These are phyloP conservation scores for Mallotus villosus DNA, from an alignment of 2,797 vertebrate species.

Conservation along the genomic window DNA sequence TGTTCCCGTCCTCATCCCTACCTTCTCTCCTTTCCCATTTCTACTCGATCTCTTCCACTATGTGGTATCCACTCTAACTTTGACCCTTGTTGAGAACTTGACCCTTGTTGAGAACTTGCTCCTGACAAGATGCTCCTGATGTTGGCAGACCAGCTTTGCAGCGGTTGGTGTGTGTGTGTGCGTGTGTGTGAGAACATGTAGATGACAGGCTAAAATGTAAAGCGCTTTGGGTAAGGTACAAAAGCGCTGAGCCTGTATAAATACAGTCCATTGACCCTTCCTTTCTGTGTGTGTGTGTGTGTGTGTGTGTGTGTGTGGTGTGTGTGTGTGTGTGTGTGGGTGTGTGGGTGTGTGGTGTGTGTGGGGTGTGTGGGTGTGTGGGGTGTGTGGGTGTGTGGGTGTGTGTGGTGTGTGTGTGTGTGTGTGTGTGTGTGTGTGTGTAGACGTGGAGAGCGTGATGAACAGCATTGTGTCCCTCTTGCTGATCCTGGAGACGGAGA, in stretches of 20 bases:
- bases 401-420: slow-evolving; percentile 14
- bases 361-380: slow-evolving; percentile 4
- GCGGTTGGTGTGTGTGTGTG: not conserved
- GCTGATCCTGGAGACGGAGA: slow-evolving; percentile 94
- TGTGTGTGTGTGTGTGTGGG: slow-evolving; percentile 4
- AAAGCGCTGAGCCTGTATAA: no score
- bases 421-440: slow-evolving; percentile 23
- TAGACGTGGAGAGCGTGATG: slow-evolving; percentile 98
- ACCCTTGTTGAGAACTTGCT: no score
- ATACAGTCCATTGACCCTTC: no score
- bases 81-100: no score
- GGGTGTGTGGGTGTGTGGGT: no score
- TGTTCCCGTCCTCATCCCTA: not conserved
- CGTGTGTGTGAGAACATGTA: slow-evolving; percentile 13
- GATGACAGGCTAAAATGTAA: not conserved
- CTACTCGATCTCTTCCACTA: not conserved
- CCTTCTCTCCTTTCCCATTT: not conserved
- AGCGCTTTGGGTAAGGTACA: not conserved
- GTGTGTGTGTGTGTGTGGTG: slow-evolving; percentile 4
- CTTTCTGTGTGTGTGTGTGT: slow-evolving; percentile 1
- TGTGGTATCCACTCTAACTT: not conserved
- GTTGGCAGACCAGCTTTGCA: not conserved
- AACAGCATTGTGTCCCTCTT: slow-evolving; percentile 96
- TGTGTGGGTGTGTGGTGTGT: no score
- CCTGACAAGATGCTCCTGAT: no score